Conservation (phyloP, 2,888 invertebrate genomes). For the Dolichopus griseipennis region DNA sequence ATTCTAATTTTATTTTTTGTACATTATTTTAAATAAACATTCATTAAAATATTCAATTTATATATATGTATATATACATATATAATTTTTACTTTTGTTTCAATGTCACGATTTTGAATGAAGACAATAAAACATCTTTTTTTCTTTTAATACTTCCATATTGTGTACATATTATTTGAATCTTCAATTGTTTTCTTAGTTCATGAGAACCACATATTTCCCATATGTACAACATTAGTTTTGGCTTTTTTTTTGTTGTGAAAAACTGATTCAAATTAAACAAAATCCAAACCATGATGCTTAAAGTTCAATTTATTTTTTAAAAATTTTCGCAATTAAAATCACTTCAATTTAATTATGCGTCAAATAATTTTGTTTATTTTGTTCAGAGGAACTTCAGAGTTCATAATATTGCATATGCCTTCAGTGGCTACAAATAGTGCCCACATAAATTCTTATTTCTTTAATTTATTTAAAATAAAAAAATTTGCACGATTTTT, state of each 20-base stretch:
- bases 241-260: too few species aligned
- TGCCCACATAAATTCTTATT: not conserved
- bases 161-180: not conserved
- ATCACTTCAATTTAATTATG: slow-evolving; percentile 1
- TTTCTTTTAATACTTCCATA: too few species aligned
- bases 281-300: not conserved
- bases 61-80: not conserved
- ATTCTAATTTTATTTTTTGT: not conserved
- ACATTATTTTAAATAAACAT: not conserved
- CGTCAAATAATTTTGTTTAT: not conserved
- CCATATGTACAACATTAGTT: not conserved
- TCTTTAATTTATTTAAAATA: not conserved
- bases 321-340: not conserved
- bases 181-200: not conserved
- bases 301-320: not conserved
- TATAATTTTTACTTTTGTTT: not conserved
- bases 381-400: too few species aligned
- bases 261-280: too few species aligned
- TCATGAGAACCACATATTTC: not conserved
- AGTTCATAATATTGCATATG: too few species aligned
- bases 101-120: not conserved
- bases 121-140: not conserved
- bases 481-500: slow-evolving; percentile 1
- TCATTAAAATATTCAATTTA: not conserved
- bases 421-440: too few species aligned